Evolutionary conservation across 2,888 invertebrate genomes (phyloP), one percentile per base, ranked within the genome.

Genomic region (Cryptocheilus praepositus): DNA sequence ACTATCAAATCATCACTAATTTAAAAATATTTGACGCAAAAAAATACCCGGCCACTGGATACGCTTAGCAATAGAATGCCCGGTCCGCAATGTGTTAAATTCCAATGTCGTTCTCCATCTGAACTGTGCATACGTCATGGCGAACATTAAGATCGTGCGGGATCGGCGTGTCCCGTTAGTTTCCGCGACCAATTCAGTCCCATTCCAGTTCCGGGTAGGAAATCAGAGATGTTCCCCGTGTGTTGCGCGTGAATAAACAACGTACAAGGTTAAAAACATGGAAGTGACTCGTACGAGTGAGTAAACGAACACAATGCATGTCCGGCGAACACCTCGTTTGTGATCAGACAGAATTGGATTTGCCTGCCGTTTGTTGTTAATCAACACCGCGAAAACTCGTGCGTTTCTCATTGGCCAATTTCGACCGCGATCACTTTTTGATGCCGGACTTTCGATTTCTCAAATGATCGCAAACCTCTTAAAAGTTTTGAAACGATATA

Each of bases 221-320:
- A 74, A 67, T 65, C 53, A 21, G 62, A 67, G 36, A 78, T 76
- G 68, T 69, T 52, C 44, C 61, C 16, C 71, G 58, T 61, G 61
- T 61, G 57, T 75, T 77, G 65, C 74, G 55, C 55, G 71, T 61
- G 55, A 57, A 67, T 71, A 70, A 80, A 62, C 64, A 67, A 74
- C 61, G 53, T 59, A 69, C 28, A 67, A 72, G 61, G 44, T 66
- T 64, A 70, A 64, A 70, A 64, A 80, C 3, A 49, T 80, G 80
- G 80, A 80, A 75, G 80, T 80, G 51, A 80, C 80, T 66, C 70
- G 73, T 36, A 52, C 53, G 19, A 80, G 80, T 80, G 71, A 80
- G 80, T 80, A 72, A 36, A 7, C 18, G 18, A 5, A 53, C 43
- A 4, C 11, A 11, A 36, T 11, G 36, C 36, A 36, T 36, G 8